These are phyloP conservation scores for Drosophila busckii DNA, from an alignment of 1,140 invertebrate genomes.

Conservation along the genomic window DNA sequence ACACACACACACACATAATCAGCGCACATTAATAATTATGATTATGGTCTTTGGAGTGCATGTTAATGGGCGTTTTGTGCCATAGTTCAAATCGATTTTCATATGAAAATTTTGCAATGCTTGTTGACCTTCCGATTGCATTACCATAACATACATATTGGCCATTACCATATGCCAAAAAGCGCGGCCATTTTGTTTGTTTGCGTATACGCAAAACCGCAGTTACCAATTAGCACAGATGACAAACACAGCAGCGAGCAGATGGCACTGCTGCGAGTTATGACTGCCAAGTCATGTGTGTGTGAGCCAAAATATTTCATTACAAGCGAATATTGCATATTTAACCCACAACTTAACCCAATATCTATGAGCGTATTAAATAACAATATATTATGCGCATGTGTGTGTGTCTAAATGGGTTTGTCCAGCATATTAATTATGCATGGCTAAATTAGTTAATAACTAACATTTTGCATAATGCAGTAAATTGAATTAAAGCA, in stretches of 20 bases:
- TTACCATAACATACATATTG: conserved; percentile 32
- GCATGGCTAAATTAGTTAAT: too few species aligned
- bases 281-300: too few species aligned
- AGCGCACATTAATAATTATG: conserved; percentile 65
- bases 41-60: conserved; percentile 49
- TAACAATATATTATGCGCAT: background rate
- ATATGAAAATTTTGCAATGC: conserved; percentile 25
- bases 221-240: conserved; percentile 29
- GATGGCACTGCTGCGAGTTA: background rate
- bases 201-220: conserved; percentile 5
- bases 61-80: conserved; percentile 58
- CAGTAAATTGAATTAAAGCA: too few species aligned
- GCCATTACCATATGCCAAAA: conserved; percentile 3
- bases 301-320: conserved; percentile 13
- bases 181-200: conserved; percentile 1
- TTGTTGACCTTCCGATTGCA: conserved; percentile 33
- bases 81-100: conserved; percentile 58
- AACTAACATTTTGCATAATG: too few species aligned
- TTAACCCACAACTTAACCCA: conserved; percentile 26
- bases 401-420: background rate
- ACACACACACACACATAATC: conserved; percentile 20
- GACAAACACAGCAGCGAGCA: conserved; percentile 14
- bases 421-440: conserved; percentile 25
- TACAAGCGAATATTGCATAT: conserved; percentile 8
- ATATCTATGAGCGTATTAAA: background rate